These are phyloP conservation scores for Sphyrna mokarran DNA, from an alignment of 2,113 vertebrate genomes.

Conservation along the genomic window DNA sequence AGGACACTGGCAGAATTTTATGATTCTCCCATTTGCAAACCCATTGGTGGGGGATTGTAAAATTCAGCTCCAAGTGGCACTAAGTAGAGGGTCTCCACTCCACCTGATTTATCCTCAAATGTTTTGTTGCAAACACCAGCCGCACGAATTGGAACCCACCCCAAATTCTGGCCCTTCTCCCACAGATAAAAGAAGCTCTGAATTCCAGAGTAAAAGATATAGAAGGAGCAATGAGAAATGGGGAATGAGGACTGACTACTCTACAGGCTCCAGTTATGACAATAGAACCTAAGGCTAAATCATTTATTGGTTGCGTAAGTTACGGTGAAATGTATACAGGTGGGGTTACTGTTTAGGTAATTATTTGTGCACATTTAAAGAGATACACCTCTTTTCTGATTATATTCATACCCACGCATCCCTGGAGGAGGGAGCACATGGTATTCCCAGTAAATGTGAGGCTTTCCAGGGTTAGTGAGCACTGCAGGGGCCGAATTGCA, in stretches of 20 bases:
- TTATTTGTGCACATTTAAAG: neutral
- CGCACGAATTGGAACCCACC: neutral
- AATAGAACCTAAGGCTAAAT: neutral
- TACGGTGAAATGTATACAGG: neutral
- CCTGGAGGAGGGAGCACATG: no score
- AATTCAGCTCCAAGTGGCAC: neutral
- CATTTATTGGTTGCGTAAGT: neutral
- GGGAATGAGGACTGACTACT: neutral
- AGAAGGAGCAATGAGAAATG: neutral
- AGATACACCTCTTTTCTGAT: neutral
- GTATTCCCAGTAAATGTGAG: no score
- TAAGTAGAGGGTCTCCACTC: neutral
- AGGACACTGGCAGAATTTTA: neutral
- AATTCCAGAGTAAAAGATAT: neutral
- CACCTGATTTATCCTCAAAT: neutral
- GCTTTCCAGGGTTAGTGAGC: no score
- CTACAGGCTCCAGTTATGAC: neutral
- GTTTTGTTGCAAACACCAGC: neutral
- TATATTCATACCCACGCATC: no score
- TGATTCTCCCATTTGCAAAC: neutral
- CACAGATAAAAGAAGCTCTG: neutral
- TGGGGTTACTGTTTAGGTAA: neutral
- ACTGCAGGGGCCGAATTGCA: no score
- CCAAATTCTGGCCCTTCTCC: neutral
- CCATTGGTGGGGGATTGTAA: neutral